Base-by-base conservation (phyloP, 2,797 vertebrate species). In the Myioborus melanocephalus region DNA sequence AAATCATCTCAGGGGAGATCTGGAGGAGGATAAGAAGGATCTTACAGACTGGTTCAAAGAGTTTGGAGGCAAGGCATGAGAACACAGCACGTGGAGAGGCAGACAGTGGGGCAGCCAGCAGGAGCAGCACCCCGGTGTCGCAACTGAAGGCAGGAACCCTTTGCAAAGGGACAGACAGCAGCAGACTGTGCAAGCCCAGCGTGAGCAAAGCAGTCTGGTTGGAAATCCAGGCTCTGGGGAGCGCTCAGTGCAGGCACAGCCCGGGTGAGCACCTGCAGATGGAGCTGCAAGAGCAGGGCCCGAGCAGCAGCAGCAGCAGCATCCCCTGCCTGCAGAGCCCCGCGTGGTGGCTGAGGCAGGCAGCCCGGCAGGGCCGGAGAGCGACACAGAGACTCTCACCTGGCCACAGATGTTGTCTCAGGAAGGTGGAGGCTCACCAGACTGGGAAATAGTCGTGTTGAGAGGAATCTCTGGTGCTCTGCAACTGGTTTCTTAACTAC, bases 231-330 rank as follows among this genome's bases (percentile, higher is more conserved):
- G 0, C 65, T 56, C 4, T 0, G 1, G 21, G 28, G 27, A 64
- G 41, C 4, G 9, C 14, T 39, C 14, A 6, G 73, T 24, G 70
- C 60, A 28, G 61, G 43, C 59, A 72, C 56, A 80, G 52, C 11
- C 64, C 6, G 76, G 32, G 26, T 14, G 19, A 82, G 59, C 23
- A 66, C 93, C 95, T 83, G 89, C 68, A 95, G 94, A 24, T 79
- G 95, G 95, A 95, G 96, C 92, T 96, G 68, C 3, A 6, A 32
- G 89, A 93, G 78, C 95, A 20, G 77, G 32, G 28, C 68, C 15
- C 1, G 46, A 3, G 1, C 2, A 75, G 49, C 52, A n/a, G 53
- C 52, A n/a, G 53, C 59, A 28, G 84, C 26, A 27, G 47, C 70
- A 50, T 64, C 34, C 17, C 20, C 44, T 6, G 53, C 47, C 66